Evolutionary conservation across 1,140 invertebrate species (phyloP).

Genomic region (Bombyx mandarina): DNA sequence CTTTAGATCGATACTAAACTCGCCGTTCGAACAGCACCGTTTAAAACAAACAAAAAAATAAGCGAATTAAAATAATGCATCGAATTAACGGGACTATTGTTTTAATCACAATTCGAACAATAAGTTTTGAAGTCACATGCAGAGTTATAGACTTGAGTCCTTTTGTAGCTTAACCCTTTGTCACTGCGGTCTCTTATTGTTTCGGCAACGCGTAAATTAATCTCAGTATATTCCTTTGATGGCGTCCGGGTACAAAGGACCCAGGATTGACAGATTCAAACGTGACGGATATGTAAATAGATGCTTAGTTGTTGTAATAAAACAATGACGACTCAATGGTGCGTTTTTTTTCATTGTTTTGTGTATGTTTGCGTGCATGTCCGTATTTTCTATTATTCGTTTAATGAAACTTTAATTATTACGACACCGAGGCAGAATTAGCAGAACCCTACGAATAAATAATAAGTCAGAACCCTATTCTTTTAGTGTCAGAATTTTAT

Average conservation of each 20-base stretch:
- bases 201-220: conserved; percentile 57
- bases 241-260: conserved; percentile 44
- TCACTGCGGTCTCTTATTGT: conserved; percentile 44
- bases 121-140: conserved; percentile 56
- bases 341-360: too few species aligned
- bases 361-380: too few species aligned
- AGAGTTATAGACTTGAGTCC: conserved; percentile 57
- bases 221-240: conserved; percentile 65
- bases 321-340: too few species aligned
- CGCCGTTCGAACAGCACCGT: too few species aligned
- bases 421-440: too few species aligned
- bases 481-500: too few species aligned
- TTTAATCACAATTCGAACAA: conserved; percentile 64
- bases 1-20: too few species aligned
- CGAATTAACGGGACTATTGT: conserved; percentile 47
- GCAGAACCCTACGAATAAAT: too few species aligned
- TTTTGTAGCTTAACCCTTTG: conserved; percentile 41
- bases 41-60: too few species aligned
- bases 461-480: too few species aligned
- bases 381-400: too few species aligned
- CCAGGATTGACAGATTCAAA: conserved; percentile 31
- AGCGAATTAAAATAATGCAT: conserved; percentile 12
- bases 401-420: too few species aligned
- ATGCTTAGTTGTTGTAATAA: conserved; percentile 7
- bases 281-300: conserved; percentile 59